A percentile compares a stretch with the other conserved stretches of the same genome.
Evolutionary conservation across 2,888 invertebrate species (phyloP).

Genomic region (Dryobota labecula): DNA sequence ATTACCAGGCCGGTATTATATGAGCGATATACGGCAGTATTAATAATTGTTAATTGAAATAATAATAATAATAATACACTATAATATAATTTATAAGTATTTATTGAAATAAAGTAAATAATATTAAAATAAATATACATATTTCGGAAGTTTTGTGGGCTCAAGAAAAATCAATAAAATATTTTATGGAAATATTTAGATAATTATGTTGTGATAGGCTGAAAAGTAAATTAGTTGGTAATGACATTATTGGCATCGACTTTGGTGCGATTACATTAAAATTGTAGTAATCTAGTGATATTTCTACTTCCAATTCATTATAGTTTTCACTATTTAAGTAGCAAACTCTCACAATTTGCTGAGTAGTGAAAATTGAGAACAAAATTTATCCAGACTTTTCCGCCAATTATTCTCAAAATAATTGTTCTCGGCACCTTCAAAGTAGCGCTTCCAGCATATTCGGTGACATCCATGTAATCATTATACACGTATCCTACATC

Average conservation of each 20-base stretch:
- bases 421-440: constrained; percentile 14
- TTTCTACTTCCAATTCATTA: not conserved
- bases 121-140: too few species aligned
- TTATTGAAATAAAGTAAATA: too few species aligned
- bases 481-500: constrained; percentile 70
- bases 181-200: constrained; percentile 9
- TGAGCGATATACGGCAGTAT: not conserved
- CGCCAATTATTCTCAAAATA: constrained; percentile 6
- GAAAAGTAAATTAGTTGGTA: constrained; percentile 13
- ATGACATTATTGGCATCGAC: constrained; percentile 1
- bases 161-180: not conserved
- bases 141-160: too few species aligned
- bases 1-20: not conserved
- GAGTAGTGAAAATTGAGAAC: not conserved
- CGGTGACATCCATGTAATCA: constrained; percentile 61
- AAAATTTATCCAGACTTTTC: not conserved
- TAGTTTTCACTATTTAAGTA: not conserved
- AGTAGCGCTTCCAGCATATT: constrained; percentile 48
- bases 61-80: too few species aligned
- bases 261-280: not conserved
- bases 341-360: not conserved
- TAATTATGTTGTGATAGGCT: constrained; percentile 8
- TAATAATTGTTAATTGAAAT: not conserved
- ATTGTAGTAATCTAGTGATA: not conserved
- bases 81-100: too few species aligned